Evolutionary conservation across 2,888 invertebrate species (phyloP).

Genomic region (Drosophila histrio): DNA sequence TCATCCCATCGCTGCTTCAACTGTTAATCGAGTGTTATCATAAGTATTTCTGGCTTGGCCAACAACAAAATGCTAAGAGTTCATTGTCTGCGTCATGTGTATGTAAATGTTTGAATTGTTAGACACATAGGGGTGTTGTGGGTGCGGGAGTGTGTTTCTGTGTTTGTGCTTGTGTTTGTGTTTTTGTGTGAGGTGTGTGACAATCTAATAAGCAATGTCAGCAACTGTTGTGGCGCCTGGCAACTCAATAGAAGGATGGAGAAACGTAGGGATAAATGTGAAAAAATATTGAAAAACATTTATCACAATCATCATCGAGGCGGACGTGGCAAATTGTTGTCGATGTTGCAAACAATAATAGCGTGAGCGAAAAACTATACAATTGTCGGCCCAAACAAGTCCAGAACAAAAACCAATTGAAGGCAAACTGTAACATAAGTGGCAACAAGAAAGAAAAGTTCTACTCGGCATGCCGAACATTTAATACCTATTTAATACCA

Average conservation of each 20-base stretch:
- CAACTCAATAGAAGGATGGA: background rate
- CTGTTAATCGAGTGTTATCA: slow-evolving; percentile 9
- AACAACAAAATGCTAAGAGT: slow-evolving; percentile 2
- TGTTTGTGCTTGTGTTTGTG: background rate
- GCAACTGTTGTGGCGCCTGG: slow-evolving; percentile 1
- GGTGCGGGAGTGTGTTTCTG: background rate
- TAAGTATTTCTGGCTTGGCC: slow-evolving; percentile 1
- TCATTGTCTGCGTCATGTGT: background rate
- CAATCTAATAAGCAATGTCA: slow-evolving; percentile 6
- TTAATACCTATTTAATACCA: background rate
- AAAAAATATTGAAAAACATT: background rate
- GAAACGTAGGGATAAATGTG: background rate
- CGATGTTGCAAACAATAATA: background rate
- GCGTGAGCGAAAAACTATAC: background rate
- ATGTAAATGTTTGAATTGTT: background rate
- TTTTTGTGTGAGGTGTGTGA: background rate
- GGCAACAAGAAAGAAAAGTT: background rate
- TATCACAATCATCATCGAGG: background rate
- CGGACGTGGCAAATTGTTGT: background rate
- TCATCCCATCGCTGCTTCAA: background rate
- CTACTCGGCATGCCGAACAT: background rate
- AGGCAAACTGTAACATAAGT: slow-evolving; percentile 7
- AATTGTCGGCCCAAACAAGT: slow-evolving; percentile 6
- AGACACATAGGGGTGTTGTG: background rate
- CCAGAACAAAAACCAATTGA: slow-evolving; percentile 37